Evolutionary conservation across 2,797 vertebrate genomes (phyloP).

Genomic region (Sebastes melanostomus): DNA sequence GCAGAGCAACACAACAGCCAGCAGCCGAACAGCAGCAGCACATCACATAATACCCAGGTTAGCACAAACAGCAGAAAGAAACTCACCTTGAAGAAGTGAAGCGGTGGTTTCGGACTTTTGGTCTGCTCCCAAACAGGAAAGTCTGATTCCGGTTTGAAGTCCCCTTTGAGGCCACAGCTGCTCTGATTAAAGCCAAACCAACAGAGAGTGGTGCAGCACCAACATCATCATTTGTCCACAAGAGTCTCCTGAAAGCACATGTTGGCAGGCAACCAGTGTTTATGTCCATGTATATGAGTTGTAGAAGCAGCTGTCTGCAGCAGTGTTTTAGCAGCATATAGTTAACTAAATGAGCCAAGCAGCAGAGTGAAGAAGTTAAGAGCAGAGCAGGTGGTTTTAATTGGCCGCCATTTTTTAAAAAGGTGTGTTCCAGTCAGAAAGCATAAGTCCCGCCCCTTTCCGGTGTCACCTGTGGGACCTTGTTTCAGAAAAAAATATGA

Average conservation of each 20-base stretch:
- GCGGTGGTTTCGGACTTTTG: not conserved
- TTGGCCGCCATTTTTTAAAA: not conserved
- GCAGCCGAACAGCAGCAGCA: not conserved
- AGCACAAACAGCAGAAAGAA: not conserved
- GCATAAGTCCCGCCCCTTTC: too few relatives aligned
- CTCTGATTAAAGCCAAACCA: constrained; percentile 1
- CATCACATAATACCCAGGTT: not conserved
- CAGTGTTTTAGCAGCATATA: rapidly evolving
- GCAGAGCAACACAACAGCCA: not conserved
- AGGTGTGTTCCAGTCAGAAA: rapidly evolving
- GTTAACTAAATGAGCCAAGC: not conserved
- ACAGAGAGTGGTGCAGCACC: not conserved
- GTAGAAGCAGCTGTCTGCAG: not conserved
- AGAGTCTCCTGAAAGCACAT: not conserved
- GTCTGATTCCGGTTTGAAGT: not conserved
- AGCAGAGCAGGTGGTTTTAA: not conserved
- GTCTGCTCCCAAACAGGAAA: not conserved
- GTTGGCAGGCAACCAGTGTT: not conserved
- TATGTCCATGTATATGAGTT: not conserved
- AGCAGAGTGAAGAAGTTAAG: too few relatives aligned
- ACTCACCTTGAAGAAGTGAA: not conserved
- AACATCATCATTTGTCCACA: not conserved
- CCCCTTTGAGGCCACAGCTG: not conserved
- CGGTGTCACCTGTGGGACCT: too few relatives aligned
- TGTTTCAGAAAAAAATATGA: too few relatives aligned